Evolutionary conservation across 2,888 invertebrate species (phyloP).

Genomic region (Sminthurides aquaticus): DNA sequence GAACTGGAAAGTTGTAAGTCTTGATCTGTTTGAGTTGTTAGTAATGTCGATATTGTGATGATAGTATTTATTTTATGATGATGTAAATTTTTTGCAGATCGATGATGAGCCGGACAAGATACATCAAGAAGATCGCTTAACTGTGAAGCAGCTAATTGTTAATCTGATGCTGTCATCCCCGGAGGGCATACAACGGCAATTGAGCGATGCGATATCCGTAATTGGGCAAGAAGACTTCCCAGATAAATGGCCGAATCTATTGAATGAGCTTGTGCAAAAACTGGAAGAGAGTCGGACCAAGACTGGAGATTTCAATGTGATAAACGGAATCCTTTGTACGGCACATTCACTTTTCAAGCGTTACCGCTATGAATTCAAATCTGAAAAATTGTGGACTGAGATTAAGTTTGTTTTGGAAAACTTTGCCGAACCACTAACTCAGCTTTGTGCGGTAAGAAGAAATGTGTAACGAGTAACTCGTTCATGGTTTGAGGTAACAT

Average conservation of each 20-base stretch:
- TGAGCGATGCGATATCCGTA: slow-evolving; percentile 90
- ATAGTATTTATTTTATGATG: no score
- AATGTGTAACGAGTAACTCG: not conserved
- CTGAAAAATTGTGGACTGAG: slow-evolving; percentile 89
- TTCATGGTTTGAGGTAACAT: not conserved
- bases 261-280: slow-evolving; percentile 87
- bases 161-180: slow-evolving; percentile 88
- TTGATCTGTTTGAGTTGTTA: no score
- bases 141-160: slow-evolving; percentile 79
- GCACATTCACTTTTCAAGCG: slow-evolving; percentile 94
- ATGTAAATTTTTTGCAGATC: slow-evolving; percentile 49
- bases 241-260: slow-evolving; percentile 86
- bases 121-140: slow-evolving; percentile 65
- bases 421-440: slow-evolving; percentile 88
- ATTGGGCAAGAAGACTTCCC: slow-evolving; percentile 98
- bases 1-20: slow-evolving; percentile 81
- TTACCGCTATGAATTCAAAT: slow-evolving; percentile 92
- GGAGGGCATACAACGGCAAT: slow-evolving; percentile 81
- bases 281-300: slow-evolving; percentile 52
- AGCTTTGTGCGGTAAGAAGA: slow-evolving; percentile 67
- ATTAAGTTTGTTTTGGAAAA: slow-evolving; percentile 92
- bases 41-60: no score
- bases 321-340: slow-evolving; percentile 88
- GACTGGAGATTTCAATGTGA: slow-evolving; percentile 79
- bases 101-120: slow-evolving; percentile 69